These are phyloP conservation scores for Drosophila sordidapex DNA, from an alignment of 2,888 invertebrate genomes.

Conservation along the genomic window DNA sequence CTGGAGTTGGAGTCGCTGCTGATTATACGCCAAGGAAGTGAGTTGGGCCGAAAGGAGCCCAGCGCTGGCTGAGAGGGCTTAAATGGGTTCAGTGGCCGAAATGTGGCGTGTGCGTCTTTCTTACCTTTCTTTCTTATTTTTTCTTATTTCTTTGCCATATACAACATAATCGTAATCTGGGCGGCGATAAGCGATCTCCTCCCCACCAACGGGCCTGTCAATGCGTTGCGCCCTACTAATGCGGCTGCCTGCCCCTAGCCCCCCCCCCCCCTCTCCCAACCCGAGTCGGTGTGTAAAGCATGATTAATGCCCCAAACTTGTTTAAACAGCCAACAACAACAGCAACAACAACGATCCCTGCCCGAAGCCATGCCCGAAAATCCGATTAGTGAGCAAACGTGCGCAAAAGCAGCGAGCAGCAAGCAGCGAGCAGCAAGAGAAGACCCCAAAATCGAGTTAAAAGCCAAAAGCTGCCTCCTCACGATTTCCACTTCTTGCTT, in stretches of 20 bases:
- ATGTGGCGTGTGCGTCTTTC: constrained; percentile 24
- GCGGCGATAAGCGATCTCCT: constrained; percentile 73
- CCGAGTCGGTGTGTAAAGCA: constrained; percentile 63
- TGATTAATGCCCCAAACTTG: constrained; percentile 79
- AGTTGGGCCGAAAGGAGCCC: constrained; percentile 13
- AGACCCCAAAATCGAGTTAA: constrained; percentile 20
- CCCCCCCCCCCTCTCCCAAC: neutral
- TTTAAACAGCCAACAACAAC: constrained; percentile 72
- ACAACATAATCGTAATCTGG: constrained; percentile 69
- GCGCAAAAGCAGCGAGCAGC: constrained; percentile 39
- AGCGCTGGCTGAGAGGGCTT: neutral
- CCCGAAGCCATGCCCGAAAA: constrained; percentile 74
- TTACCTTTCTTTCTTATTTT: neutral
- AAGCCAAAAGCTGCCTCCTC: constrained; percentile 49
- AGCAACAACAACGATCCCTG: constrained; percentile 63
- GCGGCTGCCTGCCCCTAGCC: constrained; percentile 42
- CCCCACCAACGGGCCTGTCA: constrained; percentile 65
- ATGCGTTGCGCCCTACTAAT: constrained; percentile 75
- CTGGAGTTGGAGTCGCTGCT: constrained; percentile 31
- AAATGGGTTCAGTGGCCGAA: constrained; percentile 65
- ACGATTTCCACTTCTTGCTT: constrained; percentile 65
- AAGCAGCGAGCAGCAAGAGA: constrained; percentile 37
- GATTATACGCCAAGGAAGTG: constrained; percentile 56
- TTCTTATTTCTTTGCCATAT: constrained; percentile 41
- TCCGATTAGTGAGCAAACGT: constrained; percentile 72